Base-by-base conservation (phyloP, 1,140 invertebrate genomes). In the Drosophila leontia region DNA sequence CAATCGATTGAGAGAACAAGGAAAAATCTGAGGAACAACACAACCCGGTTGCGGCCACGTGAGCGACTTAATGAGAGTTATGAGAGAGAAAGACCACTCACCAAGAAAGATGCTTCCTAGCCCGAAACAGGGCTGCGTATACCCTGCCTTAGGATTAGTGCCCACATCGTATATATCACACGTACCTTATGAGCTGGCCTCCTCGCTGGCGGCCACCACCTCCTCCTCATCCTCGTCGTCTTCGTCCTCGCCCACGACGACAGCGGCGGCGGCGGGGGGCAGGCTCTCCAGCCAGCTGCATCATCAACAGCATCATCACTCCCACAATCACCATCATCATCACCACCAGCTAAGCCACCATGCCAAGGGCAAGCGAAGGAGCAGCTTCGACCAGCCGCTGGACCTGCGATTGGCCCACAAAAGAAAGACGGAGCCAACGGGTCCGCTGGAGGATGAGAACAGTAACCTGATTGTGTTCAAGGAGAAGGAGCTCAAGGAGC, bases 341-440 rank as follows among this genome's bases (percentile, higher is more conserved):
- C 26, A 48, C 67, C 80, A 58, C 17, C 75, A 57, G 37, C 78
- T 74, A 7, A 75, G 76, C 58, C 77, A 79, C 78, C 72, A 80
- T 83, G 70, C 62, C 42, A 90, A 82, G 67, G 70, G 69, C 15
- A 88, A 88, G 63, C 42, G 85, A 47, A 94, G 93, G 82, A 93
- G 78, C 41, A 93, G 93, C 60, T 91, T 93, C 29, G 96, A 97
- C 75, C 96, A 97, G 86, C 97, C 97, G 3, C 93, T 98, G 48
- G 97, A 98, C 91, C 94, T 98, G 11, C 94, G 97, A 69, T 94
- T 98, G 47, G 96, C 96, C 47, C 96, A 96, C 91, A 98, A 97
- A 75, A 93, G 94, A 11, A 74, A 68, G 37, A 37, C 42, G 45
- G 70, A 74, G 29, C 67, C 48, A 5, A 17, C 50, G 50, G 68